These are phyloP conservation scores for Piaya cayana DNA, from an alignment of 2,113 vertebrate genomes.

Conservation along the genomic window DNA sequence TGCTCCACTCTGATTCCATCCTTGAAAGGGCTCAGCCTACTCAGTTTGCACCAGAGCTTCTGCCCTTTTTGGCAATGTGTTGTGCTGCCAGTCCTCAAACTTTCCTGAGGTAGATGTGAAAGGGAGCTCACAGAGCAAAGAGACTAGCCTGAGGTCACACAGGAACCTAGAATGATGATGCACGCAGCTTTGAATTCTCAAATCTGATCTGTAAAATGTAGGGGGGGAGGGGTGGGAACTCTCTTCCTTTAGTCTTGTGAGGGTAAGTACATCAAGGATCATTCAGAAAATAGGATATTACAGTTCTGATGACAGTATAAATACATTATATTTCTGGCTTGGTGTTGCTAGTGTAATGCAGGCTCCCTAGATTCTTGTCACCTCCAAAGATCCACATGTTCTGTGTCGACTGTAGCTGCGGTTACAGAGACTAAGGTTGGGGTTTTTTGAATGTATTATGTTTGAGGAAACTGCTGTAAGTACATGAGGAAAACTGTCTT, in stretches of 20 bases:
- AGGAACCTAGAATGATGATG: not conserved
- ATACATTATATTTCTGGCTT: not conserved
- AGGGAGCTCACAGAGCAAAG: not conserved
- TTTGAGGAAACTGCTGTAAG: not conserved
- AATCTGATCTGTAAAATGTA: not conserved
- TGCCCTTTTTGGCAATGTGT: not conserved
- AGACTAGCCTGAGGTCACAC: not conserved
- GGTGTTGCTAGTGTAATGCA: not conserved
- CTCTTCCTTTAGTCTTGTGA: not conserved
- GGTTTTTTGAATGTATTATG: not conserved
- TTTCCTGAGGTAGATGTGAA: not conserved
- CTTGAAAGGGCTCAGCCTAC: not conserved
- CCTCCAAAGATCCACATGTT: not conserved
- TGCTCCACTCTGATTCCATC: not conserved
- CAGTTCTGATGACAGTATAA: not conserved
- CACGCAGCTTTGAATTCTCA: not conserved
- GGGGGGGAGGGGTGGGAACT: fast-evolving
- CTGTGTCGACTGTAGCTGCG: not conserved
- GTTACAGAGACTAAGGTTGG: not conserved
- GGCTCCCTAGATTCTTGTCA: not conserved
- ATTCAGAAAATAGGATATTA: not conserved
- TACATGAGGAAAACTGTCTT: not conserved
- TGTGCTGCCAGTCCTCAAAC: not conserved
- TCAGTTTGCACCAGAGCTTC: not conserved
- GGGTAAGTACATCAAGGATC: not conserved